Percentiles rank a stretch among this genome's conserved stretches.
Evolutionary conservation across 2,797 vertebrate species (phyloP).

Genomic region (Leuciscus waleckii): DNA sequence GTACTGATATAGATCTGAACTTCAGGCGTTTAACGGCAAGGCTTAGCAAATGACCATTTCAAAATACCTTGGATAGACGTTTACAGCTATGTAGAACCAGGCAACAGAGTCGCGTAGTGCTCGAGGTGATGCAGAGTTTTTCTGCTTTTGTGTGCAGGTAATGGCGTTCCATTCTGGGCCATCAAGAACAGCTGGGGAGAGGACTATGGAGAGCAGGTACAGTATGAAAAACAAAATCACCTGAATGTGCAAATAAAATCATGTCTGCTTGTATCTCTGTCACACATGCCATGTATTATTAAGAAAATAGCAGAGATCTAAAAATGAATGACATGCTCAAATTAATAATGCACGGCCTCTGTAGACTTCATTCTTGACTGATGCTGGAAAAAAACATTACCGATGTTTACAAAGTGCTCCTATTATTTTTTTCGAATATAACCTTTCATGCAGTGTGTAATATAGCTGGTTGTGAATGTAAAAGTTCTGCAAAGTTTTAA

Average conservation of each 20-base stretch:
- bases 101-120: background rate
- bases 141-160: slow-evolving; percentile 71
- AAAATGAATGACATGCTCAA: background rate
- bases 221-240: slow-evolving; percentile 51
- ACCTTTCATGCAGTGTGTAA: background rate
- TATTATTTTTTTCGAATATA: background rate
- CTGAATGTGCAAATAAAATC: background rate
- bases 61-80: background rate
- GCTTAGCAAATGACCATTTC: background rate
- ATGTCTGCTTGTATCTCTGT: background rate
- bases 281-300: background rate
- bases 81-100: background rate
- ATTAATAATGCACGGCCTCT: background rate
- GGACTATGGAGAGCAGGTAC: slow-evolving; percentile 89
- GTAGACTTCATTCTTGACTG: background rate
- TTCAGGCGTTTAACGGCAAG: background rate
- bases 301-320: background rate
- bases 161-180: slow-evolving; percentile 87
- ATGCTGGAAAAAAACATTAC: background rate
- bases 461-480: background rate
- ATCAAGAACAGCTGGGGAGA: slow-evolving; percentile 96
- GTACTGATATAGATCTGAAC: background rate
- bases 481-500: background rate
- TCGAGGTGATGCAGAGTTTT: background rate
- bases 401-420: background rate